A percentile compares a stretch with the other conserved stretches of the same genome.
Evolutionary conservation across 2,888 invertebrate species (phyloP).

Genomic region (Drosophila mercatorum): DNA sequence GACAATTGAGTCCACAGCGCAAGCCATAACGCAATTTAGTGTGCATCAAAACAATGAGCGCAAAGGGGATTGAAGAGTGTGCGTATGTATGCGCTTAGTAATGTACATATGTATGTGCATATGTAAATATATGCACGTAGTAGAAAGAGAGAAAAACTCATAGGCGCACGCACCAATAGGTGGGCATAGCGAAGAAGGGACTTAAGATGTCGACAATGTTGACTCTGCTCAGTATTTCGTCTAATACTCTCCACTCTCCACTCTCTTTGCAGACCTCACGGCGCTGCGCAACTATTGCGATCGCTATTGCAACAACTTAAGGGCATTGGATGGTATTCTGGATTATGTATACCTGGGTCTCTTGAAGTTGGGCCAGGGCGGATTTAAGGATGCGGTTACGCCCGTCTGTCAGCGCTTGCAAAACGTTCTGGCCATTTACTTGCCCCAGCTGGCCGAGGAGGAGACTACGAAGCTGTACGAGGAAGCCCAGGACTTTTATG

Average conservation of each 20-base stretch:
- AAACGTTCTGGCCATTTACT: slow-evolving; percentile 87
- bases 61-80: not conserved
- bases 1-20: slow-evolving; percentile 7
- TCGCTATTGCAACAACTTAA: slow-evolving; percentile 89
- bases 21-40: slow-evolving; percentile 2
- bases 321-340: slow-evolving; percentile 88
- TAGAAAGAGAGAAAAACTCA: too few species aligned
- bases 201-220: not conserved
- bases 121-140: not conserved
- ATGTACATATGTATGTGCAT: too few species aligned
- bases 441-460: slow-evolving; percentile 89
- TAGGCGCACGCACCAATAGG: not conserved
- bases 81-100: not conserved
- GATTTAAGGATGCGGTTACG: slow-evolving; percentile 89
- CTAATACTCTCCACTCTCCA: not conserved
- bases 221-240: not conserved
- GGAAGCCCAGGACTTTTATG: slow-evolving; percentile 86
- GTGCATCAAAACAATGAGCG: not conserved
- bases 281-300: slow-evolving; percentile 89
- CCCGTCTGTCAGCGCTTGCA: slow-evolving; percentile 90
- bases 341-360: slow-evolving; percentile 90
- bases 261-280: slow-evolving; percentile 85
- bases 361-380: slow-evolving; percentile 88
- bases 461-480: slow-evolving; percentile 85
- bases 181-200: not conserved